These are phyloP conservation scores for Rattus rattus DNA, from an alignment of 2,113 vertebrate species.

Conservation along the genomic window DNA sequence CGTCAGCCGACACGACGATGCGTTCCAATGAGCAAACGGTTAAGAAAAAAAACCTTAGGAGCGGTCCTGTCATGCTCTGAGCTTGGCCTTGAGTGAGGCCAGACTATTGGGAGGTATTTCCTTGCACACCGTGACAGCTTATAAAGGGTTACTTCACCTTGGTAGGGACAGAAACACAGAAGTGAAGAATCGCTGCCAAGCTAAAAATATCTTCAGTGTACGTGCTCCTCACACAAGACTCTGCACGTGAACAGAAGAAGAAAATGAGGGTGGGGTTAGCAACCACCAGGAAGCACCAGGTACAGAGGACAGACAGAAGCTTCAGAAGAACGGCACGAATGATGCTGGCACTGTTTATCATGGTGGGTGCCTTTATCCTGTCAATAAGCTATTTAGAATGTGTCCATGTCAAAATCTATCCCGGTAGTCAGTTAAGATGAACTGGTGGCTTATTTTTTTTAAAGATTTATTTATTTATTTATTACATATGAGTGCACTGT, in stretches of 20 bases:
- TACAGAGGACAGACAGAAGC: slow-evolving; percentile 20
- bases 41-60: not conserved
- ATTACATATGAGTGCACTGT: too few relatives aligned
- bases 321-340: slow-evolving; percentile 7
- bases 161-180: slow-evolving; percentile 84
- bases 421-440: slow-evolving; percentile 7
- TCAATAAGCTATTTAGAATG: not conserved
- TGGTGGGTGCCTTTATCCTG: not conserved
- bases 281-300: not conserved
- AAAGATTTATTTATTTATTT: too few relatives aligned
- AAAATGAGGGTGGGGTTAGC: slow-evolving; percentile 9
- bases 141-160: slow-evolving; percentile 82
- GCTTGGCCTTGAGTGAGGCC: not conserved
- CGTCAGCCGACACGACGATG: not conserved
- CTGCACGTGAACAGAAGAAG: slow-evolving; percentile 67
- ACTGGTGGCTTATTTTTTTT: not conserved
- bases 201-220: slow-evolving; percentile 84
- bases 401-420: slow-evolving; percentile 18
- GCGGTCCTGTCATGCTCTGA: not conserved
- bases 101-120: not conserved
- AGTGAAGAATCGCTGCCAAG: slow-evolving; percentile 88
- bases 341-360: not conserved
- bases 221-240: slow-evolving; percentile 66
- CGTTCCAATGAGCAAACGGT: not conserved
- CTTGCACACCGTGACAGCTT: slow-evolving; percentile 69